Conservation (phyloP, 2,888 invertebrate genomes). For the Thysanoteuthis rhombus region DNA sequence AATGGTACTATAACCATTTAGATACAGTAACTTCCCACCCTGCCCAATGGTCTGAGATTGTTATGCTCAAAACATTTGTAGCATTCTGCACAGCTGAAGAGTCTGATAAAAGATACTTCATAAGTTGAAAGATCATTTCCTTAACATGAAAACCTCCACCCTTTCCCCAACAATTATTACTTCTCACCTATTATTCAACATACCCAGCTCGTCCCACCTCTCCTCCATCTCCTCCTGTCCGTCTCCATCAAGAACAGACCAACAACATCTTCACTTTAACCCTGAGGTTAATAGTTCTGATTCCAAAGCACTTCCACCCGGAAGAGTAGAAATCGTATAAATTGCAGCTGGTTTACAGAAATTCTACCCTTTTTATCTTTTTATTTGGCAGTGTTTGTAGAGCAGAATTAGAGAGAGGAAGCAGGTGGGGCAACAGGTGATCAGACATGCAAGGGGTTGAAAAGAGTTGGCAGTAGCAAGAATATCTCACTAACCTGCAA, state of each 20-base stretch:
- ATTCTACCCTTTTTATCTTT: background rate
- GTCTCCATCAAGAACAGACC: background rate
- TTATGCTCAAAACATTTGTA: background rate
- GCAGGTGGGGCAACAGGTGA: too few relatives aligned
- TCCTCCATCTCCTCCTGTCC: background rate
- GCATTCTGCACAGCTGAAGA: background rate
- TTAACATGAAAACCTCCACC: background rate
- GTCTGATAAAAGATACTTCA: background rate
- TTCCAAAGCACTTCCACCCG: background rate
- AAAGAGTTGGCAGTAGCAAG: background rate
- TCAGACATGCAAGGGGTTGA: background rate
- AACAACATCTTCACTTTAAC: background rate
- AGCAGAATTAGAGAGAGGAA: background rate
- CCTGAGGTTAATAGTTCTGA: background rate
- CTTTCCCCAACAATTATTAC: background rate
- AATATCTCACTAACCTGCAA: background rate
- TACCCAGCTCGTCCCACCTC: background rate
- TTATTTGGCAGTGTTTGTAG: background rate
- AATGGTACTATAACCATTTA: background rate
- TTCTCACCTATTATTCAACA: background rate
- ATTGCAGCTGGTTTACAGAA: background rate
- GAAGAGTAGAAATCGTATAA: background rate
- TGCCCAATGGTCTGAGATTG: background rate
- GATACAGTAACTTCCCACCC: background rate
- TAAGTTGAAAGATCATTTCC: background rate